Conservation (phyloP, 64 coral and sea anemone species). For the Porites australiensis region DNA sequence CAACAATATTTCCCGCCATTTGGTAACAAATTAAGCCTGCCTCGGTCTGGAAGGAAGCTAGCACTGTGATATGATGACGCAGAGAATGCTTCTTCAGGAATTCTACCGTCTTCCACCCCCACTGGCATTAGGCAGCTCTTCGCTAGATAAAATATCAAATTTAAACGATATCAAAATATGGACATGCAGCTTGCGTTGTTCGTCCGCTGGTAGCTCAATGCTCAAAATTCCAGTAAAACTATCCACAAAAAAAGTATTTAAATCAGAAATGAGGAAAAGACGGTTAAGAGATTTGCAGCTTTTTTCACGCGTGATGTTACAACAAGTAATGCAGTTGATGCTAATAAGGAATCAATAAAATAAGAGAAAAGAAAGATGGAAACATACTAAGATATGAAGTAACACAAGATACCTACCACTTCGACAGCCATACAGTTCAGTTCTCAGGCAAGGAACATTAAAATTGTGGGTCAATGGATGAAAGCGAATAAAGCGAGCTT, state of each 20-base stretch:
- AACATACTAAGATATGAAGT: no score
- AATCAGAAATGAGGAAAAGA: no score
- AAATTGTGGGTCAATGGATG: neutral
- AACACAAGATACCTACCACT: neutral
- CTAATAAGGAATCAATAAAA: no score
- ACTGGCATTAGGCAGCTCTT: slow-evolving; percentile 9
- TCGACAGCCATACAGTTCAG: slow-evolving; percentile 28
- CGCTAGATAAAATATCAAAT: neutral
- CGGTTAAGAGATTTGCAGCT: no score
- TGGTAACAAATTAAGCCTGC: slow-evolving; percentile 2
- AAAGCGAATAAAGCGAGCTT: slow-evolving; percentile 21
- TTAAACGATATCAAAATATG: neutral
- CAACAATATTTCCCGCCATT: slow-evolving; percentile 31
- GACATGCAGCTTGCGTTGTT: no score
- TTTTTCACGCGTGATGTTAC: no score
- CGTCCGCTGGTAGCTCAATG: no score
- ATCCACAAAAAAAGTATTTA: no score
- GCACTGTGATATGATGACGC: neutral
- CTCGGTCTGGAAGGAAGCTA: slow-evolving; percentile 3
- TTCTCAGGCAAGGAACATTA: neutral
- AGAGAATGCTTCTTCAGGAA: slow-evolving; percentile 23
- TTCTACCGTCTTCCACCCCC: slow-evolving; percentile 10
- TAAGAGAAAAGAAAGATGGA: no score
- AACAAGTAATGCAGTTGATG: no score
- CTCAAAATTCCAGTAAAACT: no score